phyloP scores from a whole-genome alignment of 2,113 vertebrate genomes.

The Hemibagrus wyckioides region DNA sequence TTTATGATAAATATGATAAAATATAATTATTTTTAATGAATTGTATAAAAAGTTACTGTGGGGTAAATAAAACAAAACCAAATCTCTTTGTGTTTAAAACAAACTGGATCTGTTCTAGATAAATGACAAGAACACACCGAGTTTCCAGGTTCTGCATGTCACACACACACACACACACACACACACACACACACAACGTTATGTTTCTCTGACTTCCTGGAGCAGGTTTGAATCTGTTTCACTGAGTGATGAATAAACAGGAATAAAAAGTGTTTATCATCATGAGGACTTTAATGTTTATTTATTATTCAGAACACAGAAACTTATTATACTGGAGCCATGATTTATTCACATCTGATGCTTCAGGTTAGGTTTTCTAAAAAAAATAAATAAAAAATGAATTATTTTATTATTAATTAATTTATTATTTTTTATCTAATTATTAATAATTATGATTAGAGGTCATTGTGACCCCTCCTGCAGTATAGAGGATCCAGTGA shows the following conservation, averaged over 20 bases:
- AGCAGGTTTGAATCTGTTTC: neutral
- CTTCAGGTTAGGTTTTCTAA: neutral
- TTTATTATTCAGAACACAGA: neutral
- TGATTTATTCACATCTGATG: neutral
- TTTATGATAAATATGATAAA: too few species aligned
- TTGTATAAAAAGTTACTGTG: neutral
- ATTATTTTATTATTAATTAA: too few species aligned
- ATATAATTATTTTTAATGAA: too few species aligned
- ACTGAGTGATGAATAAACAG: too few species aligned
- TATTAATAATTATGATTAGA: neutral
- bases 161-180: neutral
- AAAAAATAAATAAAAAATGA: neutral
- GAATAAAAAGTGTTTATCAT: neutral
- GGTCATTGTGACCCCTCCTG: neutral
- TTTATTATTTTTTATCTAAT: too few species aligned
- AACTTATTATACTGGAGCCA: neutral
- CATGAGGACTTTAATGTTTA: neutral
- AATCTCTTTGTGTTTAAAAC: conserved; percentile 47
- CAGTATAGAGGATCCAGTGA: too few species aligned
- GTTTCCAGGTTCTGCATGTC: conserved; percentile 46
- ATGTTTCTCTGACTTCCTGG: conserved; percentile 8
- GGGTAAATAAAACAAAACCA: conserved; percentile 49
- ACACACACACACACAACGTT: too few species aligned
- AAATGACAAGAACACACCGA: conserved; percentile 17
- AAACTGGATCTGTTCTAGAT: conserved; percentile 44